Conservation (phyloP, 2,888 invertebrate genomes). For the Hirtodrosophila histrioides region DNA sequence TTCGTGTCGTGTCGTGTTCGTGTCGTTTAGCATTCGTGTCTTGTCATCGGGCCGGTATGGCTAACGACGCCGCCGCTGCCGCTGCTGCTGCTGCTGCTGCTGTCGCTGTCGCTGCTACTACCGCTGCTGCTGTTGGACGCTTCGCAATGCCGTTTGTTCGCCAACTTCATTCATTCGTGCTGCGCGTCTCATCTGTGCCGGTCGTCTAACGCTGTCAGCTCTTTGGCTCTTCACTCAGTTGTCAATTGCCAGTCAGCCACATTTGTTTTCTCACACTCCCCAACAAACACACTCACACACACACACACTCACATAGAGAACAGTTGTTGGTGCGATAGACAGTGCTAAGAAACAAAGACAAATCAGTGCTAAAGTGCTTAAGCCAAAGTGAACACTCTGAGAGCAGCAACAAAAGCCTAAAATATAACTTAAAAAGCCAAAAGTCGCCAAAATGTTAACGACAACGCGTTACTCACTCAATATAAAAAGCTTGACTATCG, state of each 20-base stretch:
- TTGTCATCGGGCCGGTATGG: background rate
- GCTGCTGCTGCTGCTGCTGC: slow-evolving; percentile 9
- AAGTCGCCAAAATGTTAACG: slow-evolving; percentile 50
- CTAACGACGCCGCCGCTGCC: slow-evolving; percentile 2
- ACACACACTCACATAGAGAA: slow-evolving; percentile 12
- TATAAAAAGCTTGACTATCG: slow-evolving; percentile 58
- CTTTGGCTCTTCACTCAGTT: slow-evolving; percentile 8
- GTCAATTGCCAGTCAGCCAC: slow-evolving; percentile 16
- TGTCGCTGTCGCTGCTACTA: slow-evolving; percentile 7
- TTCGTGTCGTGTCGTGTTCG: slow-evolving; percentile 18
- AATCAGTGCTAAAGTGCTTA: slow-evolving; percentile 47
- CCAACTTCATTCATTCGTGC: slow-evolving; percentile 81
- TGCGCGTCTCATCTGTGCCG: slow-evolving; percentile 73
- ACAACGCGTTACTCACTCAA: slow-evolving; percentile 65
- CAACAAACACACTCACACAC: slow-evolving; percentile 25
- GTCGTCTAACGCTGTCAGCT: slow-evolving; percentile 49
- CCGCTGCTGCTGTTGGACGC: slow-evolving; percentile 23
- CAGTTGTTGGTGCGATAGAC: background rate
- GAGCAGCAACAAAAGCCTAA: slow-evolving; percentile 35
- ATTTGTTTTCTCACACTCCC: slow-evolving; percentile 21
- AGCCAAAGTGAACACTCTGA: slow-evolving; percentile 38
- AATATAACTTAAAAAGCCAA: slow-evolving; percentile 43
- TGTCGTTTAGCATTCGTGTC: slow-evolving; percentile 17
- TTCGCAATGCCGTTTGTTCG: slow-evolving; percentile 49
- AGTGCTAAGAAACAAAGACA: slow-evolving; percentile 58